A percentile compares a stretch with the other conserved stretches of the same genome.
Evolutionary conservation across 2,113 vertebrate genomes (phyloP).

Genomic region (Pyxicephalus adspersus): DNA sequence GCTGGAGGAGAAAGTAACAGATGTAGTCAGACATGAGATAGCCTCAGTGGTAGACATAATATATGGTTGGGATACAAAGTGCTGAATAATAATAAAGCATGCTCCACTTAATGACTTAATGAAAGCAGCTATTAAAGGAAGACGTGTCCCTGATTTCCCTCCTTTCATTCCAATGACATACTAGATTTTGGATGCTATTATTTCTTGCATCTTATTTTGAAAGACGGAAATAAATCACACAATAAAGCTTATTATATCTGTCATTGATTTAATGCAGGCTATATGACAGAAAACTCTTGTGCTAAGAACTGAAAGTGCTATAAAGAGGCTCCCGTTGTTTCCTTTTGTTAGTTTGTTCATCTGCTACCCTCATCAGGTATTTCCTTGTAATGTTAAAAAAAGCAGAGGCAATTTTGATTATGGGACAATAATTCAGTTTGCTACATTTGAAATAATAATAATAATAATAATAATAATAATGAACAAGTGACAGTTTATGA

Average conservation of each 20-base stretch:
- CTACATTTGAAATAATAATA: neutral
- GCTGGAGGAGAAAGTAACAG: slow-evolving; percentile 55
- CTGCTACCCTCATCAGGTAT: too few relatives aligned
- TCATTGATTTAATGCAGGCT: neutral
- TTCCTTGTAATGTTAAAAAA: too few relatives aligned
- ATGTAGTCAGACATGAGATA: slow-evolving; percentile 47
- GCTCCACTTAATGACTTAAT: slow-evolving; percentile 57
- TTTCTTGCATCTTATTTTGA: neutral
- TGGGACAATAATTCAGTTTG: too few relatives aligned
- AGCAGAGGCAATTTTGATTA: too few relatives aligned
- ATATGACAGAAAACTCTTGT: neutral
- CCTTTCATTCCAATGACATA: slow-evolving; percentile 40
- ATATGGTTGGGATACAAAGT: slow-evolving; percentile 51
- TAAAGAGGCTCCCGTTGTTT: neutral
- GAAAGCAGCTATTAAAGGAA: slow-evolving; percentile 50
- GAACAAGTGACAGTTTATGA: neutral
- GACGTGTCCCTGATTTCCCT: slow-evolving; percentile 29
- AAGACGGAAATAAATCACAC: neutral
- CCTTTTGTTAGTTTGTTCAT: neutral
- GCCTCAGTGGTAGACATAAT: slow-evolving; percentile 52
- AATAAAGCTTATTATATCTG: neutral
- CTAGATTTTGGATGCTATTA: neutral
- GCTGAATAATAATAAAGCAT: slow-evolving; percentile 55
- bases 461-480: too few relatives aligned
- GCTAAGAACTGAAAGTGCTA: neutral